Base-by-base conservation (phyloP, 2,888 invertebrate genomes). In the Liodrosophila aerea region DNA sequence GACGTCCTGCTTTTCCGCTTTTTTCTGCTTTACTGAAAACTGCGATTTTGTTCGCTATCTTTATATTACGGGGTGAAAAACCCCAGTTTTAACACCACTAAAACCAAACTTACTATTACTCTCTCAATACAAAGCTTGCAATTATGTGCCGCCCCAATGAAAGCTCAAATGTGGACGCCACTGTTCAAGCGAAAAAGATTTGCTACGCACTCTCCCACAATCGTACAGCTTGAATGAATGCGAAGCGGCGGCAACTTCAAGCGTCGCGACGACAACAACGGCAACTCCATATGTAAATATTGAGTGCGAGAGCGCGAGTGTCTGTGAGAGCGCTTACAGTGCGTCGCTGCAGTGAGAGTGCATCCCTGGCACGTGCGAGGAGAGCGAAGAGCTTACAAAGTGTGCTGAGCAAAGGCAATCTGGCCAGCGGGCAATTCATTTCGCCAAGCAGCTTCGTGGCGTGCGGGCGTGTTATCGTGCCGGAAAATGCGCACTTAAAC, bases 391-490 rank as follows among this genome's bases (percentile, higher is more conserved):
- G 41, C n/a, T 18, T 9, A 39, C n/a, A 33, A n/a, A 12, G 11
- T 18, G 12, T 13, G 37, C 18, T 12, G 62, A 51, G 64, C 51
- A 58, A 22, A 60, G 64, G 58, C 73, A 64, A 66, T 72, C 54
- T 75, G 70, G 85, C 80, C 85, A 80, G 80, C 85, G 81, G 83
- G 73, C 67, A 83, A 64, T 76, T 87, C 87, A 89, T 87, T 89
- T 88, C 87, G 86, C 86, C 87, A 87, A 86, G 87, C 82, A 86
- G 82, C 80, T 80, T 88, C 81, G 80, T 80, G 65, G 84, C 86
- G 87, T 87, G 85, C 88, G 89, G 88, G 80, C 86, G 88, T 87
- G 87, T 81, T 77, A 64, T 63, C 50, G 52, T 54, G 85, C 64
- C 72, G 66, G 65, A 68, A 75, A 78, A 76, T 73, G 78, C 84